These are phyloP conservation scores for Tromatobia lineatoria DNA, from an alignment of 2,888 invertebrate genomes.

Conservation along the genomic window DNA sequence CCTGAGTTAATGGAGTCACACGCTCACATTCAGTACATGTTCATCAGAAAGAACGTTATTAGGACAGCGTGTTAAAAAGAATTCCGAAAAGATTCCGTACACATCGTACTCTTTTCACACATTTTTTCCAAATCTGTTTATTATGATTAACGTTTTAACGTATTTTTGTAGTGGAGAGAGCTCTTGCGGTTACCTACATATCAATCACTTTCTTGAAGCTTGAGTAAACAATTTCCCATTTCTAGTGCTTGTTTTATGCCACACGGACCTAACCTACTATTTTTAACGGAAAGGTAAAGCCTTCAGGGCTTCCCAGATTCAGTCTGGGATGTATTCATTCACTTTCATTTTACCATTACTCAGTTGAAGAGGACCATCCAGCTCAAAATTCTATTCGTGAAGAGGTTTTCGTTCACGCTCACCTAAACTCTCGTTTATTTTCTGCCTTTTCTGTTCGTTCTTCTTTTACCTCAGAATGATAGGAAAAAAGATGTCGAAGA, in stretches of 20 bases:
- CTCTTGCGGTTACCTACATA: no score
- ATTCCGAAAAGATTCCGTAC: no score
- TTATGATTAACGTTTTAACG: no score
- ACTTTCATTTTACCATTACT: slow-evolving; percentile 19
- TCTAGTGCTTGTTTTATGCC: not conserved
- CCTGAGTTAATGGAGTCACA: no score
- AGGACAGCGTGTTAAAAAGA: no score
- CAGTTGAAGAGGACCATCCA: slow-evolving; percentile 21
- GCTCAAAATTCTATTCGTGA: slow-evolving; percentile 48
- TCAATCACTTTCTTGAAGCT: not conserved
- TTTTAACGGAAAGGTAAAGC: not conserved
- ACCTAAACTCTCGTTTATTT: slow-evolving; percentile 49
- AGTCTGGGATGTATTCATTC: not conserved
- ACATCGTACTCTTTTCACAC: no score
- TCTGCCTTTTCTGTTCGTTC: slow-evolving; percentile 9
- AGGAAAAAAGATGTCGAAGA: slow-evolving; percentile 3
- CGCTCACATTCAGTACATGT: no score
- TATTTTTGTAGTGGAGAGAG: no score
- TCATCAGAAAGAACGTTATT: no score
- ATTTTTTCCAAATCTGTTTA: no score
- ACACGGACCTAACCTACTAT: not conserved
- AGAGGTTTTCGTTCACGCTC: slow-evolving; percentile 53
- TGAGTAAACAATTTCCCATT: not conserved
- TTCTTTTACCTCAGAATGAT: slow-evolving; percentile 13
- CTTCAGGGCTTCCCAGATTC: not conserved